Evolutionary conservation across 2,797 vertebrate species (phyloP).

Genomic region (Cottoperca gobio): DNA sequence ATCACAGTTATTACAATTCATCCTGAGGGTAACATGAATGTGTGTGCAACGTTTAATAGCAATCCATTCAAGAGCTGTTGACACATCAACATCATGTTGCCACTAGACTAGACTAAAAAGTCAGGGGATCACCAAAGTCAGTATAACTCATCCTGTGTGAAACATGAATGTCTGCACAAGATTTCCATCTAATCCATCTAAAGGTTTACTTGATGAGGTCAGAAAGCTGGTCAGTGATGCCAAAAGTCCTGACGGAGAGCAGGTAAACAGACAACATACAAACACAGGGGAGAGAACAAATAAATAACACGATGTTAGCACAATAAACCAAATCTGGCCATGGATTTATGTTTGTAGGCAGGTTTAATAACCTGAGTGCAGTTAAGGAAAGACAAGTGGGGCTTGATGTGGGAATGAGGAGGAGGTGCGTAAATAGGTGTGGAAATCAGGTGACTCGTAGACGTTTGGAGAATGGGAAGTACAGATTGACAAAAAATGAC

Average conservation of each 20-base stretch:
- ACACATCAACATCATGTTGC: too few species aligned
- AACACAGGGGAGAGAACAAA: neutral
- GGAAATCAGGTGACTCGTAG: neutral
- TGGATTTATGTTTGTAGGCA: neutral
- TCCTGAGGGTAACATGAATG: neutral
- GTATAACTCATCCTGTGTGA: neutral
- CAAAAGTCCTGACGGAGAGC: neutral
- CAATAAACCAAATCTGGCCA: neutral
- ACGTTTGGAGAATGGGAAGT: neutral
- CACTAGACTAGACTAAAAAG: too few species aligned
- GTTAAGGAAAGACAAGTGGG: neutral
- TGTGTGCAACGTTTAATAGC: too few species aligned
- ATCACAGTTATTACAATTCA: neutral
- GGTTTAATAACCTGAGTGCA: neutral
- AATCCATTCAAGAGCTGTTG: too few species aligned
- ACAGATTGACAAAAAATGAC: neutral
- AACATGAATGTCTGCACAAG: neutral
- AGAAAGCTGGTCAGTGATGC: neutral
- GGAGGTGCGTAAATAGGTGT: neutral
- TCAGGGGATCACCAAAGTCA: neutral
- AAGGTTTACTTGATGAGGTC: neutral
- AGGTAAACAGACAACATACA: neutral
- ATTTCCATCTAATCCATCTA: neutral
- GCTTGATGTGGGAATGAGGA: conserved; percentile 2
- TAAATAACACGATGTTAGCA: neutral